phyloP scores from a whole-genome alignment of 2,888 invertebrate genomes.

The Leucophenga maculata region DNA sequence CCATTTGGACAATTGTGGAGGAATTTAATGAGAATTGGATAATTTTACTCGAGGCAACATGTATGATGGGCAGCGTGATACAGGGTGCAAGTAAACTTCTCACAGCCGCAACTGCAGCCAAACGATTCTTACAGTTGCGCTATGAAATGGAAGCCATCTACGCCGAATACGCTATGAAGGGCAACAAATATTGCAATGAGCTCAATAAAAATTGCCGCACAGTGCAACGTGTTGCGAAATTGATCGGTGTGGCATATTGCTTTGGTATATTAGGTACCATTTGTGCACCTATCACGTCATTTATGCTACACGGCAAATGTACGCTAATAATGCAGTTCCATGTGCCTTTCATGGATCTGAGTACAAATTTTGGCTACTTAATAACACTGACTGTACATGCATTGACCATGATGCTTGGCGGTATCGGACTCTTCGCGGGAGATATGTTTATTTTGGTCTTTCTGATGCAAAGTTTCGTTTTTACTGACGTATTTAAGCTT shows the following conservation, averaged over 20 bases:
- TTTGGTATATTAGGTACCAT: conserved; percentile 25
- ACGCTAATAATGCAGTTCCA: conserved; percentile 48
- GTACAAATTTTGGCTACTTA: conserved; percentile 41
- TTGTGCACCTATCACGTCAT: conserved; percentile 25
- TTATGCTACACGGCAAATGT: conserved; percentile 27
- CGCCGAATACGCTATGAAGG: conserved; percentile 36
- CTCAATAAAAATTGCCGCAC: conserved; percentile 31
- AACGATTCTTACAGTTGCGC: too few relatives aligned
- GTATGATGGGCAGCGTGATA: conserved; percentile 46
- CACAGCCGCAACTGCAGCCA: too few relatives aligned
- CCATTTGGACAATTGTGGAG: too few relatives aligned
- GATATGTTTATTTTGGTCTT: conserved; percentile 46
- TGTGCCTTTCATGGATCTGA: conserved; percentile 47
- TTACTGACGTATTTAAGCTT: conserved; percentile 44
- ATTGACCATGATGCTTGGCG: conserved; percentile 34
- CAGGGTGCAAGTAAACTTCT: too few relatives aligned
- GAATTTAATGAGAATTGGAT: too few relatives aligned
- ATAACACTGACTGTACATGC: conserved; percentile 42
- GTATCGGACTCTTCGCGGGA: conserved; percentile 50
- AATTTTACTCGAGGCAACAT: conserved; percentile 33
- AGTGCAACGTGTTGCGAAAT: conserved; percentile 13
- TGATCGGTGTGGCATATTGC: conserved; percentile 32
- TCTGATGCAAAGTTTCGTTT: conserved; percentile 44
- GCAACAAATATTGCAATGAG: conserved; percentile 30
- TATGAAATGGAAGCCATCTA: conserved; percentile 36